A percentile compares a stretch with the other conserved stretches of the same genome.
phyloP scores from a whole-genome alignment of 2,113 vertebrate genomes.

The Perccottus glenii region DNA sequence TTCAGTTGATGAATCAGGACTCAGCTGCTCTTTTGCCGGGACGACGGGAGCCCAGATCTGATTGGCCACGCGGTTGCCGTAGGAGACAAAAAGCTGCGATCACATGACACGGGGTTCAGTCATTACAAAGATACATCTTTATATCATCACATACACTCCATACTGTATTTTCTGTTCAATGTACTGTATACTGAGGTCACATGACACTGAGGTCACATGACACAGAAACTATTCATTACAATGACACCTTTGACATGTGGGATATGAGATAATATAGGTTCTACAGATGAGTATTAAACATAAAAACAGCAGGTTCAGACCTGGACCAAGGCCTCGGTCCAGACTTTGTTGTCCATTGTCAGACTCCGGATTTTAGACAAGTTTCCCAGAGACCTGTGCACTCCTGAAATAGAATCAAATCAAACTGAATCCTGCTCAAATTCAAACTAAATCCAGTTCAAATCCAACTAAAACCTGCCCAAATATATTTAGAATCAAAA shows the following conservation, averaged over 20 bases:
- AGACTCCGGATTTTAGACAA: conserved; percentile 80
- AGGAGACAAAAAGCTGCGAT: conserved; percentile 73
- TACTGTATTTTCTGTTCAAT: not conserved
- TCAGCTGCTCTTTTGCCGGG: conserved; percentile 69
- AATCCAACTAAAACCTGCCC: too few species aligned
- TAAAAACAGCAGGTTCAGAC: not conserved
- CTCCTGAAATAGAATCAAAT: conserved; percentile 56
- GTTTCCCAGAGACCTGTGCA: conserved; percentile 71
- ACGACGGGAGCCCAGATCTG: conserved; percentile 76
- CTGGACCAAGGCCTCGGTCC: conserved; percentile 76
- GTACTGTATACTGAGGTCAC: too few species aligned
- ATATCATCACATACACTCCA: too few species aligned
- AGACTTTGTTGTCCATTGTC: conserved; percentile 79
- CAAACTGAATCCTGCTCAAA: not conserved
- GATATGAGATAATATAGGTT: too few species aligned
- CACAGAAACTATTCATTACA: too few species aligned
- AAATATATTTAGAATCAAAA: too few species aligned
- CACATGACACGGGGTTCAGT: not conserved
- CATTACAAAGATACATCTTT: not conserved
- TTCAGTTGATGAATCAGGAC: conserved; percentile 49
- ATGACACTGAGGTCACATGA: too few species aligned
- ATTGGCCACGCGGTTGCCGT: conserved; percentile 77
- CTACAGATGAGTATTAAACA: too few species aligned
- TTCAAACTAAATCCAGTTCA: too few species aligned
- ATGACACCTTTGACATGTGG: too few species aligned